These are phyloP conservation scores for Hylaeus volcanicus DNA, from an alignment of 1,140 invertebrate species.

Conservation along the genomic window DNA sequence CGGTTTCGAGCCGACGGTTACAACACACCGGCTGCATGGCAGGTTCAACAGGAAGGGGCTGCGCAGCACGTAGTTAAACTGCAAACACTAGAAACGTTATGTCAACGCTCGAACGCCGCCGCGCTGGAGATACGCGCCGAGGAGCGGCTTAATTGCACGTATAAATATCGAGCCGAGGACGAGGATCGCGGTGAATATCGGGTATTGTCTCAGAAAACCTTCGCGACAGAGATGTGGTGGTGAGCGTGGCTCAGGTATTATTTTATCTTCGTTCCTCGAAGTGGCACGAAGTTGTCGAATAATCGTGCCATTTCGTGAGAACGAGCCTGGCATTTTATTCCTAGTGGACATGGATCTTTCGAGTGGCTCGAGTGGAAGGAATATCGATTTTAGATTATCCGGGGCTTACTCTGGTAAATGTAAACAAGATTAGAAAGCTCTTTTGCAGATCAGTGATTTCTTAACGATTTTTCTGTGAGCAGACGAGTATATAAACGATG, in stretches of 20 bases:
- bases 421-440: too few relatives aligned
- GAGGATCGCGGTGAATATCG: conserved; percentile 23
- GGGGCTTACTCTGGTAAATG: too few relatives aligned
- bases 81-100: conserved; percentile 31
- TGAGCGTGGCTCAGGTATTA: neutral
- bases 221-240: neutral
- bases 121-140: conserved; percentile 12
- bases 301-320: neutral
- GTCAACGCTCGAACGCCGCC: conserved; percentile 33
- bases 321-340: neutral
- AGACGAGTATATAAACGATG: too few relatives aligned
- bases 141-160: conserved; percentile 48
- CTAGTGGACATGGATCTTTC: neutral
- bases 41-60: conserved; percentile 3
- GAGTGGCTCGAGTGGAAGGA: neutral
- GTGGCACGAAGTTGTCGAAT: neutral
- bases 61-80: conserved; percentile 10
- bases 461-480: too few relatives aligned
- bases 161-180: conserved; percentile 19
- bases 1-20: neutral
- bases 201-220: conserved; percentile 56
- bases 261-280: neutral
- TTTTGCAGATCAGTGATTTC: too few relatives aligned
- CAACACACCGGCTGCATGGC: neutral
- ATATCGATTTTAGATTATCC: neutral